These are phyloP conservation scores for Pipistrellus nathusii DNA, from an alignment of 2,797 vertebrate genomes.

Conservation along the genomic window DNA sequence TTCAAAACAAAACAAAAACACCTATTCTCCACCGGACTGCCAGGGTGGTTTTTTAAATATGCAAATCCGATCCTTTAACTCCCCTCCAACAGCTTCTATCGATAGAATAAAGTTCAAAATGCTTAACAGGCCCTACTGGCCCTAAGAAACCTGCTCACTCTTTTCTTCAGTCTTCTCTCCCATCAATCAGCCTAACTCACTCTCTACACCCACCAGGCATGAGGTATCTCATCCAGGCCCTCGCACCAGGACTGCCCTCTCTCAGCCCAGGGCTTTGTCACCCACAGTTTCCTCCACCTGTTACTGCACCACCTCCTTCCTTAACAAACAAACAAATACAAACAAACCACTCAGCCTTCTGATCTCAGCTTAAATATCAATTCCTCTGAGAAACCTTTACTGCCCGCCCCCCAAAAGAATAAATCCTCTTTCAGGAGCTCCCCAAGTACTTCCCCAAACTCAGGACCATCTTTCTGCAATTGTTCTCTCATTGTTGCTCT, in stretches of 20 bases:
- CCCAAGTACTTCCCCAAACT: fast-evolving
- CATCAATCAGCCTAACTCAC: neutral
- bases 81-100: neutral
- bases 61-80: neutral
- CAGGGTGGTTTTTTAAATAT: neutral
- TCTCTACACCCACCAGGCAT: neutral
- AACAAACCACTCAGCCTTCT: neutral
- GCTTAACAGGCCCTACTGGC: neutral
- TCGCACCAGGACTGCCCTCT: neutral
- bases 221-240: neutral
- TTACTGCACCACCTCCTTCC: neutral
- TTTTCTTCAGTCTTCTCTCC: neutral
- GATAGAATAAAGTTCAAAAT: neutral
- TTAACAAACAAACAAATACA: neutral
- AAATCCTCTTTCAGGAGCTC: neutral
- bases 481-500: neutral
- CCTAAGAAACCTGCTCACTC: neutral
- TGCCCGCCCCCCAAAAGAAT: neutral
- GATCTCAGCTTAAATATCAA: neutral
- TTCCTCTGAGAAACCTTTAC: neutral
- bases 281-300: neutral
- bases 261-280: neutral
- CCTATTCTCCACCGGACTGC: neutral
- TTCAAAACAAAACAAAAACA: slow-evolving; percentile 45
- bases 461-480: neutral